Evolutionary conservation across 2,888 invertebrate genomes (phyloP).

Genomic region (Amaurobius ferox): DNA sequence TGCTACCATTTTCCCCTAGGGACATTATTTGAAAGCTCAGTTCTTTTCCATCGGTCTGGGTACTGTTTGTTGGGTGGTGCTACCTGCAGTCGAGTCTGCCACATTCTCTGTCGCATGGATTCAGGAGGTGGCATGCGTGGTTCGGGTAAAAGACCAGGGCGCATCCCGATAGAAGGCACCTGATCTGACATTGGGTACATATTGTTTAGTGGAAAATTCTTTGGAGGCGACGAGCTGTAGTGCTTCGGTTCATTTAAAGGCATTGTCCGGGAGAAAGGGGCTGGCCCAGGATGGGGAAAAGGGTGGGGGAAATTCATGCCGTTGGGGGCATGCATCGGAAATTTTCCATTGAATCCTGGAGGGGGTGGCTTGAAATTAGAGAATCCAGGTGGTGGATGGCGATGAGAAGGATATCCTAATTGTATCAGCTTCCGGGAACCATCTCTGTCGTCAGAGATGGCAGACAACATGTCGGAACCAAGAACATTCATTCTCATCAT

Average conservation of each 20-base stretch:
- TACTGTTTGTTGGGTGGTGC: not conserved
- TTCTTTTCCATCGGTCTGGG: not conserved
- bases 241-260: conserved; percentile 17
- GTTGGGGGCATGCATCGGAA: not conserved
- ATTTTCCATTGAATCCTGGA: conserved; percentile 46
- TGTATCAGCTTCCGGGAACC: not conserved
- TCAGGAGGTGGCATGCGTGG: not conserved
- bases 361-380: conserved; percentile 11
- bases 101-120: not conserved
- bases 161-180: not conserved
- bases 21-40: not conserved
- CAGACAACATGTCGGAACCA: not conserved
- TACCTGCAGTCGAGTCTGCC: not conserved
- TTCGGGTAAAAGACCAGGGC: not conserved
- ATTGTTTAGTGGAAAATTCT: conserved; percentile 13
- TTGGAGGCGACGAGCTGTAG: conserved; percentile 46
- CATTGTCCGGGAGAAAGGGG: conserved; percentile 22
- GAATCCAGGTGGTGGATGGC: conserved; percentile 40
- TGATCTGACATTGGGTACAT: not conserved
- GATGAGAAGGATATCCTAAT: conserved; percentile 32
- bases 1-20: not conserved
- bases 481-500: not conserved
- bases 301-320: not conserved
- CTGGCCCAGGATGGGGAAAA: not conserved
- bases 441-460: not conserved